These are phyloP conservation scores for Echeneis naucrates DNA, from an alignment of 2,797 vertebrate genomes.

Conservation along the genomic window DNA sequence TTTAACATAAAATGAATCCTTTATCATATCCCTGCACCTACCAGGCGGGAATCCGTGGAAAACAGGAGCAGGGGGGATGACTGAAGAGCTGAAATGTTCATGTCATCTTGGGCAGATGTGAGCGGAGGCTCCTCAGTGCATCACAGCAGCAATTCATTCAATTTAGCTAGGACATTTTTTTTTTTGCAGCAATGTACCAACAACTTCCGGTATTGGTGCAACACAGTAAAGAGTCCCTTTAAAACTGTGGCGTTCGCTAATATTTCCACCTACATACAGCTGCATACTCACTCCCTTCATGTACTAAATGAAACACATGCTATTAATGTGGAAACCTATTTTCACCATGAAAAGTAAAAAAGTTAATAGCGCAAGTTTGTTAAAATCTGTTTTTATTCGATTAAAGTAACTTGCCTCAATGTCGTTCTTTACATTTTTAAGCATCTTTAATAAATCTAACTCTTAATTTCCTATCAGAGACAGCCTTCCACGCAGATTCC, in stretches of 20 bases:
- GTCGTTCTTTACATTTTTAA: too few species aligned
- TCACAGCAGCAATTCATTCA: conserved; percentile 59
- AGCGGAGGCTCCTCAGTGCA: conserved; percentile 41
- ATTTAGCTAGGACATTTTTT: conserved; percentile 25
- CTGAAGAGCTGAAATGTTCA: conserved; percentile 21
- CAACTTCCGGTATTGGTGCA: conserved; percentile 77
- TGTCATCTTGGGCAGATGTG: conserved; percentile 50
- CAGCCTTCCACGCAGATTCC: not conserved
- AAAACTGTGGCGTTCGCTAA: not conserved
- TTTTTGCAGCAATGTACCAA: conserved; percentile 63
- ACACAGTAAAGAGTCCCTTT: conserved; percentile 28
- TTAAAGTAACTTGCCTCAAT: too few species aligned
- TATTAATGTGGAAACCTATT: too few species aligned
- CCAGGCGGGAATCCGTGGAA: conserved; percentile 22
- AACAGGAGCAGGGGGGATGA: not conserved
- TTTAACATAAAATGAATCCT: not conserved
- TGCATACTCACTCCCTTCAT: too few species aligned
- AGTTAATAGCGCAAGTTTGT: too few species aligned
- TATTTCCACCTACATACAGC: conserved; percentile 23
- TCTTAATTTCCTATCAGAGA: not conserved
- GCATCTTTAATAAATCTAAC: too few species aligned
- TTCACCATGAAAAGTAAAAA: too few species aligned
- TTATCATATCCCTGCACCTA: conserved; percentile 5
- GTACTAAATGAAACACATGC: too few species aligned
- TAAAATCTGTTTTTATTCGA: too few species aligned